These are phyloP conservation scores for Coendou prehensilis DNA, from an alignment of 2,797 vertebrate genomes.

Conservation along the genomic window DNA sequence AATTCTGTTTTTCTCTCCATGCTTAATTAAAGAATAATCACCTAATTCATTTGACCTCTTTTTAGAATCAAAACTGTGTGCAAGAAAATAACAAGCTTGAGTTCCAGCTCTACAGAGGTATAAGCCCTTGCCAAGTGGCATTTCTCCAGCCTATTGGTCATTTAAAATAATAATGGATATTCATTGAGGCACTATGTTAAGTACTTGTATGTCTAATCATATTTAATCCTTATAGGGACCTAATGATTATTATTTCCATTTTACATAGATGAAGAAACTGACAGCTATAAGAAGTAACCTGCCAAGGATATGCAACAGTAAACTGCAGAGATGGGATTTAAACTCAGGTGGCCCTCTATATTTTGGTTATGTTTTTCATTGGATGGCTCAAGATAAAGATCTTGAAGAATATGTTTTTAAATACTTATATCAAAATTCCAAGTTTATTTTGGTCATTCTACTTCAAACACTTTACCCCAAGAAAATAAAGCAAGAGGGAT, in stretches of 20 bases:
- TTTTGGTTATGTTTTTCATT: constrained; percentile 25
- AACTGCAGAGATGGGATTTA: not conserved
- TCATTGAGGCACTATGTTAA: not conserved
- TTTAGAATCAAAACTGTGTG: constrained; percentile 34
- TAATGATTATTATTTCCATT: not conserved
- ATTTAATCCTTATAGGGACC: not conserved
- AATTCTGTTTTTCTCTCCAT: constrained; percentile 8
- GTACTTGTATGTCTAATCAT: constrained; percentile 38
- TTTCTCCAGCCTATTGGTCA: not conserved
- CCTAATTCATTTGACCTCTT: constrained; percentile 19
- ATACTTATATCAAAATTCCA: not conserved
- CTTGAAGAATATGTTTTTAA: constrained; percentile 41
- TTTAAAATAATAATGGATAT: constrained; percentile 47
- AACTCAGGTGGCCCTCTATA: not conserved
- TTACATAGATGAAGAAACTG: constrained; percentile 20
- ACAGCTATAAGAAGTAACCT: not conserved
- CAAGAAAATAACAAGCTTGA: constrained; percentile 13
- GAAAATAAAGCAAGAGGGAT: constrained; percentile 13
- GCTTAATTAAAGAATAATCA: constrained; percentile 36
- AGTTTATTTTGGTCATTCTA: constrained; percentile 45
- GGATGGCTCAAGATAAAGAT: not conserved
- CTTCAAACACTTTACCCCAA: constrained; percentile 24
- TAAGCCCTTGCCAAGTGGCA: not conserved
- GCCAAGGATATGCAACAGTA: not conserved
- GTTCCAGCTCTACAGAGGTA: not conserved